Evolutionary conservation across 2,797 vertebrate species (phyloP).

Genomic region (Crax fasciolata): DNA sequence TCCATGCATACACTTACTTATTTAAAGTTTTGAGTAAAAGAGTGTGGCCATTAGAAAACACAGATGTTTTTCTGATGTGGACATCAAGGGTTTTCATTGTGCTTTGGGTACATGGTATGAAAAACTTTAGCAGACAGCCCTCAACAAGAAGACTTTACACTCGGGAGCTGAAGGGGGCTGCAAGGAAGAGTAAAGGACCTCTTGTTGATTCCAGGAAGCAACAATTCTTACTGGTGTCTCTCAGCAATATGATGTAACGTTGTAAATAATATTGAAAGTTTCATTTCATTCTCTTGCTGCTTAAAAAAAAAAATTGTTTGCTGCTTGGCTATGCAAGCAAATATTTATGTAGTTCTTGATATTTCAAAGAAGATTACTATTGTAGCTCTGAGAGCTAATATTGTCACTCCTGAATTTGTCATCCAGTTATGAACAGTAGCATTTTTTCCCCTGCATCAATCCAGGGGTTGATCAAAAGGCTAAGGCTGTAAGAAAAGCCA

Average conservation of each 20-base stretch:
- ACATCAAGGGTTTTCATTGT: slow-evolving; percentile 3
- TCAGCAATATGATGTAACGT: background rate
- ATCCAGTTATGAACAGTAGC: background rate
- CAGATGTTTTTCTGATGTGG: slow-evolving; percentile 14
- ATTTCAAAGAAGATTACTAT: background rate
- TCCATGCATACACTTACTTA: background rate
- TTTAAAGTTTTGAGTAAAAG: background rate
- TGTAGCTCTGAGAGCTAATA: background rate
- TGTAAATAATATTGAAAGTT: background rate
- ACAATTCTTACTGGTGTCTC: background rate
- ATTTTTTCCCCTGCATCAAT: background rate
- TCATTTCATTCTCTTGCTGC: background rate
- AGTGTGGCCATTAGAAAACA: slow-evolving; percentile 1
- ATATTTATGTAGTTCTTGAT: background rate
- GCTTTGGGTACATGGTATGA: background rate
- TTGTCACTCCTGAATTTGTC: background rate
- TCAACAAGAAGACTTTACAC: background rate
- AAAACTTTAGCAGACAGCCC: background rate
- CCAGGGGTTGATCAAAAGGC: too few relatives aligned
- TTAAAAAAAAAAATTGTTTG: background rate
- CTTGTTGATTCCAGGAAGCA: background rate
- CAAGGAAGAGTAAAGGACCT: background rate
- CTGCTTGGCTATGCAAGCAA: background rate
- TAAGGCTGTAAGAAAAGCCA: background rate
- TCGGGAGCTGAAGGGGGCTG: background rate